Percentiles rank a stretch among this genome's conserved stretches.
Evolutionary conservation across 2,888 invertebrate species (phyloP).

Genomic region (Napeogenes inachia): DNA sequence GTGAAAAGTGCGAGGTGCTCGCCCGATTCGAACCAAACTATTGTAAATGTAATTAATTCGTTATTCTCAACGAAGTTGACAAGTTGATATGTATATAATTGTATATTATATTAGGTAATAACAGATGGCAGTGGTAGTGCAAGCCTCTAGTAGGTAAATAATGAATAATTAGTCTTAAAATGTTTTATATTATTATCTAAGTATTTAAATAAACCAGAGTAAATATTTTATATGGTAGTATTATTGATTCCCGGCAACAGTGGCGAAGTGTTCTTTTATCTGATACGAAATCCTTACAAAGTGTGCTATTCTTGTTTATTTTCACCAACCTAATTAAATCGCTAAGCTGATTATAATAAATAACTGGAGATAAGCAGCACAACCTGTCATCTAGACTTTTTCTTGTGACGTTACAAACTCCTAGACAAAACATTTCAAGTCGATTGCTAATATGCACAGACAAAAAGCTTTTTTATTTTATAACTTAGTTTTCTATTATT

Average conservation of each 20-base stretch:
- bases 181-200: conserved; percentile 71
- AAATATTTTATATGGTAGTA: conserved; percentile 67
- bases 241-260: conserved; percentile 62
- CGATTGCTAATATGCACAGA: too few relatives aligned
- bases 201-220: conserved; percentile 72
- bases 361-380: not conserved
- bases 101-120: conserved; percentile 41
- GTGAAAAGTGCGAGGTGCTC: conserved; percentile 19
- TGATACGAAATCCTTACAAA: not conserved
- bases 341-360: not conserved
- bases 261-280: conserved; percentile 18
- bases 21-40: conserved; percentile 40
- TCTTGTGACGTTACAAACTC: not conserved
- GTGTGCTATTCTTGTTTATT: not conserved
- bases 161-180: conserved; percentile 64
- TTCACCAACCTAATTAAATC: not conserved
- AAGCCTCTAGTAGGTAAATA: conserved; percentile 54
- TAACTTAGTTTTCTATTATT: not conserved
- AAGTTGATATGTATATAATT: conserved; percentile 43
- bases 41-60: conserved; percentile 43
- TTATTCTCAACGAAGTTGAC: conserved; percentile 46
- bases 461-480: not conserved
- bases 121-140: conserved; percentile 41
- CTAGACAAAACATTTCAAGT: too few relatives aligned
- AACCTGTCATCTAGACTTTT: not conserved